Evolutionary conservation across 2,888 invertebrate genomes (phyloP).

Genomic region (Metalampra italica): DNA sequence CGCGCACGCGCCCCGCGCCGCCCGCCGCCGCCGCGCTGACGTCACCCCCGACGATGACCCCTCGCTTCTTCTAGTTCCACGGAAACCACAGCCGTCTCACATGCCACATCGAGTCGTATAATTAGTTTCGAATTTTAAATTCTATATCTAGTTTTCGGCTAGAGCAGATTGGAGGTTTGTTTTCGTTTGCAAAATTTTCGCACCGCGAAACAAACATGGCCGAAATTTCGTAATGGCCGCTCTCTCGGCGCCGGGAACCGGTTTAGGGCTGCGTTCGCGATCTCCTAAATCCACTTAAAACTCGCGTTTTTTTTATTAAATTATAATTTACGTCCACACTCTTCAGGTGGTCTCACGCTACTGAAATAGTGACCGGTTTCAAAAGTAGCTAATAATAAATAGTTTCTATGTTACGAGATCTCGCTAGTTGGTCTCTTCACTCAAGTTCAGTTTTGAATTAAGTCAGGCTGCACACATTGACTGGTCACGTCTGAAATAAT

Average conservation of each 20-base stretch:
- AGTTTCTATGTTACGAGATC: conserved; percentile 34
- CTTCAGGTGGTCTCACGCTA: conserved; percentile 56
- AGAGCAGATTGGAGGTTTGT: too few species aligned
- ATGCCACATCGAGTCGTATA: conserved; percentile 36
- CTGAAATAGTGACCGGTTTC: conserved; percentile 62
- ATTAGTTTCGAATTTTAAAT: conserved; percentile 39
- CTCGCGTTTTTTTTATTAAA: conserved; percentile 33
- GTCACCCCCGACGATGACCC: conserved; percentile 48
- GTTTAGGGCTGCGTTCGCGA: conserved; percentile 37
- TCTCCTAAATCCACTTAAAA: not conserved
- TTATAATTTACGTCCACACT: conserved; percentile 58
- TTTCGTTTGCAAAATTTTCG: conserved; percentile 47
- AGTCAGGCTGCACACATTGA: too few species aligned
- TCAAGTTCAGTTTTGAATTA: conserved; percentile 47
- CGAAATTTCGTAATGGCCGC: conserved; percentile 68
- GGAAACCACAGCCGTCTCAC: conserved; percentile 17
- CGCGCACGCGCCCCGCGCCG: conserved; percentile 24
- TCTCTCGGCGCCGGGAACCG: conserved; percentile 52
- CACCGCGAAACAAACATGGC: conserved; percentile 61
- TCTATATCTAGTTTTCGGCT: conserved; percentile 7
- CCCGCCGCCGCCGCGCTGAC: conserved; percentile 48
- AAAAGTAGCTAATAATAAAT: conserved; percentile 40
- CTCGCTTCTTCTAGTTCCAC: conserved; percentile 23
- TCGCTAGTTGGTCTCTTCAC: conserved; percentile 32
- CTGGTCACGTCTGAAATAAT: not conserved